Evolutionary conservation across 2,797 vertebrate species (phyloP).

Genomic region (Aeoliscus strigatus): DNA sequence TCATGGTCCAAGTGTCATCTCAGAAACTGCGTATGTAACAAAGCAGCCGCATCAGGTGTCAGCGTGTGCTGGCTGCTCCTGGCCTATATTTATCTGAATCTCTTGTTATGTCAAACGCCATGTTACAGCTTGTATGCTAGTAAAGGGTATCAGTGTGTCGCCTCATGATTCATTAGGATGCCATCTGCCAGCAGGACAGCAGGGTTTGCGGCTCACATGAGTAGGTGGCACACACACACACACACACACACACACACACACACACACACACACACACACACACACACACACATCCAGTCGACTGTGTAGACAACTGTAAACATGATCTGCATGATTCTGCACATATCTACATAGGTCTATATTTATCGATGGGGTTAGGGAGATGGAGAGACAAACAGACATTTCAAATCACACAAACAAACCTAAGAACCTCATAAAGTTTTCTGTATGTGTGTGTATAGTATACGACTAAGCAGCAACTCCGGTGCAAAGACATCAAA

Average conservation of each 20-base stretch:
- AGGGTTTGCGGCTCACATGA: constrained; percentile 20
- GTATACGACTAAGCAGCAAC: too few relatives aligned
- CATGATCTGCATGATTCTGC: background rate
- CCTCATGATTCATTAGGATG: constrained; percentile 57
- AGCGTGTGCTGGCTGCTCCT: constrained; percentile 20
- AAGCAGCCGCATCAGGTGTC: constrained; percentile 42
- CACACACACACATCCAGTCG: constrained; percentile 4
- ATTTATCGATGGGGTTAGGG: too few relatives aligned
- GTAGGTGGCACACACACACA: constrained; percentile 23
- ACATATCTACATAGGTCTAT: constrained; percentile 3
- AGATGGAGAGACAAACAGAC: too few relatives aligned
- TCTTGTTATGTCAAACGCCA: constrained; percentile 35
- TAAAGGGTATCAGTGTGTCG: constrained; percentile 52
- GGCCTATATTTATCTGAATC: constrained; percentile 47
- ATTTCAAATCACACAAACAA: too few relatives aligned
- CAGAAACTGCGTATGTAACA: constrained; percentile 17
- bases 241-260: constrained; percentile 18
- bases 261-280: background rate
- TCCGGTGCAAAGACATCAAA: too few relatives aligned
- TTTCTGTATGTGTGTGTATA: too few relatives aligned
- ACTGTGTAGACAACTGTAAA: constrained; percentile 6
- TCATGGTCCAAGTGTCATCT: constrained; percentile 6
- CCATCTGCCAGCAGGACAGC: constrained; percentile 50
- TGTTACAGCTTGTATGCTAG: constrained; percentile 42
- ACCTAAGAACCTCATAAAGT: too few relatives aligned